Evolutionary conservation across 2,888 invertebrate genomes (phyloP).

Genomic region (Aphodius granarius): DNA sequence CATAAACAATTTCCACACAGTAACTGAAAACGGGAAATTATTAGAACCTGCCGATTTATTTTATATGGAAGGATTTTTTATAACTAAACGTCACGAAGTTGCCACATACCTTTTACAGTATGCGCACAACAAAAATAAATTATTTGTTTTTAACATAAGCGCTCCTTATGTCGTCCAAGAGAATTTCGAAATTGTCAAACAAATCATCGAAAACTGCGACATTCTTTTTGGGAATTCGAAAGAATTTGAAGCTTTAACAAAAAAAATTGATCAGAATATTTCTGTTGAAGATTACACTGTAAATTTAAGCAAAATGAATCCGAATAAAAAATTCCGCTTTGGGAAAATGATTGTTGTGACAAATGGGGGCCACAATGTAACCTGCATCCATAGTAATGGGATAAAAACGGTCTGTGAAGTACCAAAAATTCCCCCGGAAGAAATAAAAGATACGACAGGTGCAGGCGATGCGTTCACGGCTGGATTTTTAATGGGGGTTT

Average conservation of each 20-base stretch:
- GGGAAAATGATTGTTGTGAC: slow-evolving; percentile 65
- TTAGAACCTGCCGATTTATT: slow-evolving; percentile 45
- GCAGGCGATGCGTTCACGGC: slow-evolving; percentile 65
- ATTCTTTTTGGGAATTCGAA: slow-evolving; percentile 60
- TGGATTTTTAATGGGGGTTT: slow-evolving; percentile 59
- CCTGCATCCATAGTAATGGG: slow-evolving; percentile 49
- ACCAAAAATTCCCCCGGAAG: slow-evolving; percentile 47
- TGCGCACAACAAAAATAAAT: slow-evolving; percentile 47
- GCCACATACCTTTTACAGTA: slow-evolving; percentile 54
- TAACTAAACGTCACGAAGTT: slow-evolving; percentile 55
- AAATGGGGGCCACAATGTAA: slow-evolving; percentile 60
- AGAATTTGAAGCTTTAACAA: slow-evolving; percentile 57
- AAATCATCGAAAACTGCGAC: slow-evolving; percentile 54
- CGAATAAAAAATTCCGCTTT: slow-evolving; percentile 31
- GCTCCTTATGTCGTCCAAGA: slow-evolving; percentile 58
- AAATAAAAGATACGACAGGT: slow-evolving; percentile 61
- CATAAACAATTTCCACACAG: slow-evolving; percentile 43
- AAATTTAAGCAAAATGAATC: slow-evolving; percentile 32
- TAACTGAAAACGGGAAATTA: slow-evolving; percentile 32
- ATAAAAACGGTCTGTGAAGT: slow-evolving; percentile 43
- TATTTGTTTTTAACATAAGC: slow-evolving; percentile 59
- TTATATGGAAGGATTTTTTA: slow-evolving; percentile 63
- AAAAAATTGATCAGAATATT: slow-evolving; percentile 41
- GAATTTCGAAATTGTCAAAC: slow-evolving; percentile 49
- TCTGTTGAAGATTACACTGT: slow-evolving; percentile 35